Evolutionary conservation across 1,140 invertebrate species (phyloP).

Genomic region (Phenacoccus solenopsis): DNA sequence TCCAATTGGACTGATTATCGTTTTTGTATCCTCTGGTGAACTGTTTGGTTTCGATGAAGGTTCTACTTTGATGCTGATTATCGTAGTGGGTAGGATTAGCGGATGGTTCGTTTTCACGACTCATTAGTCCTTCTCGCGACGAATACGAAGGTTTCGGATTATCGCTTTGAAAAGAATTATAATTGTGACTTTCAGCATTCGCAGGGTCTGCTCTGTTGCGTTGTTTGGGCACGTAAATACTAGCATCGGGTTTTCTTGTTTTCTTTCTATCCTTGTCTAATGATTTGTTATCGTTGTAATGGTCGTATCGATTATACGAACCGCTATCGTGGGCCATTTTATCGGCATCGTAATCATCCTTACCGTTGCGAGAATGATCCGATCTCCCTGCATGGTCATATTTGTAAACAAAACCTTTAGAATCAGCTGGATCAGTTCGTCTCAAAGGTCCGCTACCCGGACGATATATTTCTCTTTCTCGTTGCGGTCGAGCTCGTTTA

Average conservation of each 20-base stretch:
- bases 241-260: conserved; percentile 20
- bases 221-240: conserved; percentile 21
- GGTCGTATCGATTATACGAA: conserved; percentile 24
- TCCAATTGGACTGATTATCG: not conserved
- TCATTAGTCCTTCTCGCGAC: not conserved
- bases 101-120: not conserved
- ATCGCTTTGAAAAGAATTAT: not conserved
- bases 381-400: not conserved
- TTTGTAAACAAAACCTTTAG: conserved; percentile 34
- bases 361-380: not conserved
- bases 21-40: not conserved
- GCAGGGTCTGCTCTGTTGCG: conserved; percentile 29
- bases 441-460: conserved; percentile 47
- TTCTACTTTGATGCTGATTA: not conserved
- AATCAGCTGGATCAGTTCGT: conserved; percentile 36
- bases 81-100: not conserved
- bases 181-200: conserved; percentile 22
- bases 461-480: conserved; percentile 38
- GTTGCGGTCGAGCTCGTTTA: conserved; percentile 25
- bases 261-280: conserved; percentile 20
- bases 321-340: not conserved
- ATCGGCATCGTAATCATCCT: not conserved
- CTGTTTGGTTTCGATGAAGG: conserved; percentile 19
- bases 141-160: not conserved
- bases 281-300: conserved; percentile 32